Percentiles rank a stretch among this genome's conserved stretches.
Evolutionary conservation across 2,888 invertebrate genomes (phyloP).

Genomic region (Diogma glabrata): DNA sequence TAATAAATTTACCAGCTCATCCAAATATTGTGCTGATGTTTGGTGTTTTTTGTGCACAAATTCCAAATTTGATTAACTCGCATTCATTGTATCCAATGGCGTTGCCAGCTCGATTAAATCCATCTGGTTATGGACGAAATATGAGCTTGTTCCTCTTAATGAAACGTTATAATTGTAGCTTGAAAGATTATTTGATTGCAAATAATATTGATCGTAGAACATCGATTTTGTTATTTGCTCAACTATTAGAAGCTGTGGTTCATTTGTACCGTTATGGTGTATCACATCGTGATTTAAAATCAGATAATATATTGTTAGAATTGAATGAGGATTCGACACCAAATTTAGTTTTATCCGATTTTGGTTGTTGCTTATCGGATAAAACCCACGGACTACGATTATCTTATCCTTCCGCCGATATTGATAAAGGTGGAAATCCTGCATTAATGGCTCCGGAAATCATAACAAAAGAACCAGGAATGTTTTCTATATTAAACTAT

Average conservation of each 20-base stretch:
- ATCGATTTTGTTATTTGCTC: slow-evolving; percentile 56
- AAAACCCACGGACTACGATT: slow-evolving; percentile 46
- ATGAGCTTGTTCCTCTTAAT: slow-evolving; percentile 79
- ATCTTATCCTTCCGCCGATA: slow-evolving; percentile 55
- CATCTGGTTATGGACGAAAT: slow-evolving; percentile 65
- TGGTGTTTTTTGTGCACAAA: slow-evolving; percentile 66
- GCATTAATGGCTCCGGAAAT: slow-evolving; percentile 84
- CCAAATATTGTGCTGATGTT: slow-evolving; percentile 76
- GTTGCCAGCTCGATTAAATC: slow-evolving; percentile 60
- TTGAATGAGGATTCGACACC: slow-evolving; percentile 49
- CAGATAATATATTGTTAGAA: slow-evolving; percentile 71
- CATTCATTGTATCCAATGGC: slow-evolving; percentile 63
- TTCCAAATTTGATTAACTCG: slow-evolving; percentile 45
- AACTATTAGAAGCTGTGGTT: slow-evolving; percentile 65
- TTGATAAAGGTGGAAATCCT: slow-evolving; percentile 67
- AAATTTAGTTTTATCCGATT: slow-evolving; percentile 68
- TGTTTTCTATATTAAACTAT: slow-evolving; percentile 60
- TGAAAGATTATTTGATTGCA: slow-evolving; percentile 35
- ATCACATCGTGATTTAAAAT: slow-evolving; percentile 71
- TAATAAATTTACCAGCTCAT: slow-evolving; percentile 55
- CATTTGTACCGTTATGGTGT: slow-evolving; percentile 61
- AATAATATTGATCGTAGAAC: slow-evolving; percentile 35
- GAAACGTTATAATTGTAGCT: slow-evolving; percentile 62
- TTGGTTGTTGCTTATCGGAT: slow-evolving; percentile 75
- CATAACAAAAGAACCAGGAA: slow-evolving; percentile 53